Conservation (phyloP, 1,140 invertebrate genomes). For the Leguminivora glycinivorella region DNA sequence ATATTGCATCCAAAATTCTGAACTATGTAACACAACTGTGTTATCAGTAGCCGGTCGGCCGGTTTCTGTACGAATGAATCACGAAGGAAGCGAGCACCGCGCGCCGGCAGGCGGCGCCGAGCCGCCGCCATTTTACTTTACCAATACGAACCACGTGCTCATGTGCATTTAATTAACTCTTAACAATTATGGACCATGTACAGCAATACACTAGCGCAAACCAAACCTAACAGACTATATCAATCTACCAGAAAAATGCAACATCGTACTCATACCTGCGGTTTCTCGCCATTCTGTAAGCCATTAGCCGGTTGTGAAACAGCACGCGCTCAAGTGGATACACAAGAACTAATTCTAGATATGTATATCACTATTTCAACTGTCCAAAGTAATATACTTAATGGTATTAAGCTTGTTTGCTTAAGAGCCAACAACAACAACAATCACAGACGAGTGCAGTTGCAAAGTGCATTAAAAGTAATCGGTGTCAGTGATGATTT, state of each 20-base stretch:
- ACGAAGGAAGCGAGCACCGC: constrained; percentile 35
- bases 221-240: neutral
- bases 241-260: constrained; percentile 28
- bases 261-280: constrained; percentile 57
- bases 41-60: constrained; percentile 34
- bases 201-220: neutral
- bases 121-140: constrained; percentile 72
- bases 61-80: constrained; percentile 42
- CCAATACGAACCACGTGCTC: constrained; percentile 70
- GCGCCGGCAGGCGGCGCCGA: constrained; percentile 57
- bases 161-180: constrained; percentile 49
- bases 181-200: neutral
- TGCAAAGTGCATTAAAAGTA: constrained; percentile 8
- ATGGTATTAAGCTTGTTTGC: neutral
- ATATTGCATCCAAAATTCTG: neutral
- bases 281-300: constrained; percentile 60
- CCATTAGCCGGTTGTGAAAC: constrained; percentile 49
- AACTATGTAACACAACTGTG: constrained; percentile 7
- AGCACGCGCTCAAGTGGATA: constrained; percentile 36
- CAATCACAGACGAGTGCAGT: constrained; percentile 9
- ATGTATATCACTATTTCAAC: constrained; percentile 35
- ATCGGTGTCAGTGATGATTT: constrained; percentile 17
- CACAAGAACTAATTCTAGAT: constrained; percentile 32
- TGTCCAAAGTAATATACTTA: neutral
- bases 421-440: constrained; percentile 2